phyloP scores from a whole-genome alignment of 2,797 vertebrate genomes.

The Danio albolineatus region DNA sequence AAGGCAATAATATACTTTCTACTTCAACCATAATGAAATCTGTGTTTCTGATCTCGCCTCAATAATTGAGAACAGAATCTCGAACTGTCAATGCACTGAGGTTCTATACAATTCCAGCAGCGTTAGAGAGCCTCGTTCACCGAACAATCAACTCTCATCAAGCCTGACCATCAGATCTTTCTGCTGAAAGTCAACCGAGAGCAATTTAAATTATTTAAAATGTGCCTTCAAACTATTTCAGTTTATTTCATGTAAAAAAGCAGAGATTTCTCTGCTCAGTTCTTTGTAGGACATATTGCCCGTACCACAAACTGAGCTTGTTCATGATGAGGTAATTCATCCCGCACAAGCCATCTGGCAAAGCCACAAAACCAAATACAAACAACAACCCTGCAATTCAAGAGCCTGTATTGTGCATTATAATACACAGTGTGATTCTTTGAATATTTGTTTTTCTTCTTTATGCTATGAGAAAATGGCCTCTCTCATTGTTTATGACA shows the following conservation, averaged over 20 bases:
- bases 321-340: constrained; percentile 62
- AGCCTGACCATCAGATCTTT: constrained; percentile 31
- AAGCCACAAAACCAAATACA: constrained; percentile 59
- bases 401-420: constrained; percentile 57
- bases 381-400: constrained; percentile 51
- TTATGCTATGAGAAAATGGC: constrained; percentile 1
- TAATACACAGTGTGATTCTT: constrained; percentile 48
- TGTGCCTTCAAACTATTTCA: constrained; percentile 16
- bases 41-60: constrained; percentile 42
- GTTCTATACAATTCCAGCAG: constrained; percentile 26
- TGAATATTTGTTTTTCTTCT: constrained; percentile 22
- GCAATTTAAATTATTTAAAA: constrained; percentile 50
- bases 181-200: constrained; percentile 30
- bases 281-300: constrained; percentile 1
- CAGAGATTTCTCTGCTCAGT: background rate
- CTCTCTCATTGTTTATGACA: constrained; percentile 44
- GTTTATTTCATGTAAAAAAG: constrained; percentile 7
- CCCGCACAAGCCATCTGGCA: constrained; percentile 59
- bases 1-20: constrained; percentile 41
- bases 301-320: constrained; percentile 14
- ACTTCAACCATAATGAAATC: constrained; percentile 54
- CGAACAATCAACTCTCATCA: constrained; percentile 55
- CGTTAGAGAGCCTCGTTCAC: constrained; percentile 18
- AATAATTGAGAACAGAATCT: constrained; percentile 38
- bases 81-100: constrained; percentile 22